phyloP scores from a whole-genome alignment of 2,113 vertebrate species.

The Saguinus midas region DNA sequence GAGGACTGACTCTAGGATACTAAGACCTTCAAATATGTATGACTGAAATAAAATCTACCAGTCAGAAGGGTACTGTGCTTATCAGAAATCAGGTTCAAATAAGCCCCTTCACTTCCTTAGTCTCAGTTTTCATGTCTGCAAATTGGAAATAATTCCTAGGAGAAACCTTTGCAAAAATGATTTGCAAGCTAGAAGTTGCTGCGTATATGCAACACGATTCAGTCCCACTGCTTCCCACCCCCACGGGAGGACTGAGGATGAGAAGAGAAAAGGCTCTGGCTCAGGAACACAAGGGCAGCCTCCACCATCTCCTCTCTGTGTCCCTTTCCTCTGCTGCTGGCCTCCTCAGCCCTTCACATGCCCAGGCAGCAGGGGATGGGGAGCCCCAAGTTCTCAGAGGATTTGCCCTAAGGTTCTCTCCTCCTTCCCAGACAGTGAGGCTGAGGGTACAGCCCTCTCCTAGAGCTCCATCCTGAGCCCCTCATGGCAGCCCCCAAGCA shows the following conservation, averaged over 20 bases:
- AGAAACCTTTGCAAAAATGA: neutral
- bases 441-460: neutral
- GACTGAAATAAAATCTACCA: neutral
- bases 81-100: neutral
- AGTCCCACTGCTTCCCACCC: neutral
- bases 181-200: neutral
- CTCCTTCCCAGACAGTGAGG: neutral
- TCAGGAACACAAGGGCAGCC: fast-evolving
- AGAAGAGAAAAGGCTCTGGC: neutral
- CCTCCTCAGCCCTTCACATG: too few relatives aligned
- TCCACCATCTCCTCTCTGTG: fast-evolving
- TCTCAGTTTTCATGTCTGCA: constrained; percentile 57
- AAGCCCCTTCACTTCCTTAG: constrained; percentile 7
- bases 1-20: neutral
- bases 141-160: neutral
- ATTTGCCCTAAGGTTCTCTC: neutral
- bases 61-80: neutral
- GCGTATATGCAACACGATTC: fast-evolving
- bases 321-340: too few relatives aligned
- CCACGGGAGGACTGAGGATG: neutral
- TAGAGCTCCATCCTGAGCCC: neutral
- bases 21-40: neutral
- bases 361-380: neutral
- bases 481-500: neutral
- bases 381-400: neutral